Conservation (phyloP, 2,797 vertebrate genomes). For the Lepus oiostolus region DNA sequence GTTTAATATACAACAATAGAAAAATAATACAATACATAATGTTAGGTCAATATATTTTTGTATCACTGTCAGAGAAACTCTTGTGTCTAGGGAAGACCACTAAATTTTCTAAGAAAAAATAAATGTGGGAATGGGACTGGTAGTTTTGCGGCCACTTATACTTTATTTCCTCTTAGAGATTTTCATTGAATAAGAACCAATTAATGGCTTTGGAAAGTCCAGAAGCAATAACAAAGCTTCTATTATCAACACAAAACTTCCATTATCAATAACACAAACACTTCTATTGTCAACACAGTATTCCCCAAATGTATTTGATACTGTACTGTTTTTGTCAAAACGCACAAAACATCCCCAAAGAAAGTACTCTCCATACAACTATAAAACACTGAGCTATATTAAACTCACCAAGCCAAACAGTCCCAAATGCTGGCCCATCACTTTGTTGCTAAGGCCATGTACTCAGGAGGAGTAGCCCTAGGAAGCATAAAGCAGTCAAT, state of each 20-base stretch:
- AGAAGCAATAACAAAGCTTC: neutral
- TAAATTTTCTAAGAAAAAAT: neutral
- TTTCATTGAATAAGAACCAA: neutral
- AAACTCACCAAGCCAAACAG: conserved; percentile 23
- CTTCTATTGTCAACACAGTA: neutral
- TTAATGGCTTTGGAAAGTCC: neutral
- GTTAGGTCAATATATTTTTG: neutral
- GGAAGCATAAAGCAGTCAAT: neutral
- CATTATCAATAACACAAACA: neutral
- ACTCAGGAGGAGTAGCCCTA: neutral
- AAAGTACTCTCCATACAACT: neutral
- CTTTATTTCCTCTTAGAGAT: neutral
- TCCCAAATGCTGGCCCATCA: neutral
- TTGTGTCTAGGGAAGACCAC: neutral
- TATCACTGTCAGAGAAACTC: neutral
- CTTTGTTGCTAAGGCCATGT: neutral
- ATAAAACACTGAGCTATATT: neutral
- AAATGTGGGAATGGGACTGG: too few relatives aligned
- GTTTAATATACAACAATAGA: neutral
- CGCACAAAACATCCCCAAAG: neutral
- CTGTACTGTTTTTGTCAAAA: neutral
- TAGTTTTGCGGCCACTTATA: neutral
- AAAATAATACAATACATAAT: neutral
- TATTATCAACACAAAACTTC: neutral
- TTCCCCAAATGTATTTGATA: neutral